Evolutionary conservation across 2,797 vertebrate species (phyloP).

Genomic region (Lagorchestes hirsutus): DNA sequence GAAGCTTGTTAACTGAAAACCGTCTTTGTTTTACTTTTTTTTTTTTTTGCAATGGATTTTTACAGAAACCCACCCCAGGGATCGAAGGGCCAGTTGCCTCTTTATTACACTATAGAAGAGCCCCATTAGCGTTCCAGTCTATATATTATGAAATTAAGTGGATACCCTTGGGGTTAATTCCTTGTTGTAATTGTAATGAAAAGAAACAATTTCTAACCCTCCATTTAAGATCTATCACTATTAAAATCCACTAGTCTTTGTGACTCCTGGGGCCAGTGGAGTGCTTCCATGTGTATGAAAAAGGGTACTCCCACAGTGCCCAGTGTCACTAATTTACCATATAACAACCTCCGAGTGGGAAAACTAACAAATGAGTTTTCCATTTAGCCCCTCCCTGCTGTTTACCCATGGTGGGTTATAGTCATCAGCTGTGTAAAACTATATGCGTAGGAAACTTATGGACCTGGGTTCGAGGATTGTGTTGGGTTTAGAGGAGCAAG

Average conservation of each 20-base stretch:
- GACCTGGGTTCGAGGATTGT: conserved; percentile 70
- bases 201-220: conserved; percentile 89
- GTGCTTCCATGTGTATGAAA: conserved; percentile 83
- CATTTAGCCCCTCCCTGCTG: conserved; percentile 85
- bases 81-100: conserved; percentile 88
- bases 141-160: conserved; percentile 91
- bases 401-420: conserved; percentile 79
- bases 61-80: conserved; percentile 86
- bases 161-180: conserved; percentile 90
- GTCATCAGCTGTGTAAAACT: conserved; percentile 81
- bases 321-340: conserved; percentile 87
- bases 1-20: conserved; percentile 84
- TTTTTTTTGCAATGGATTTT: conserved; percentile 81
- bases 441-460: conserved; percentile 74
- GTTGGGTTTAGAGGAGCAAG: conserved; percentile 53
- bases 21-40: conserved; percentile 81
- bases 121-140: conserved; percentile 88
- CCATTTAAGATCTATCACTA: conserved; percentile 89
- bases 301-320: conserved; percentile 86
- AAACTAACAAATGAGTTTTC: conserved; percentile 86
- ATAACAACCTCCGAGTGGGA: conserved; percentile 85
- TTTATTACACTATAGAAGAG: conserved; percentile 88
- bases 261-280: conserved; percentile 86
- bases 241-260: conserved; percentile 88
- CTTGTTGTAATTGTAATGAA: conserved; percentile 90